Conservation (phyloP, 2,888 invertebrate genomes). For the Drosophila ustulata region DNA sequence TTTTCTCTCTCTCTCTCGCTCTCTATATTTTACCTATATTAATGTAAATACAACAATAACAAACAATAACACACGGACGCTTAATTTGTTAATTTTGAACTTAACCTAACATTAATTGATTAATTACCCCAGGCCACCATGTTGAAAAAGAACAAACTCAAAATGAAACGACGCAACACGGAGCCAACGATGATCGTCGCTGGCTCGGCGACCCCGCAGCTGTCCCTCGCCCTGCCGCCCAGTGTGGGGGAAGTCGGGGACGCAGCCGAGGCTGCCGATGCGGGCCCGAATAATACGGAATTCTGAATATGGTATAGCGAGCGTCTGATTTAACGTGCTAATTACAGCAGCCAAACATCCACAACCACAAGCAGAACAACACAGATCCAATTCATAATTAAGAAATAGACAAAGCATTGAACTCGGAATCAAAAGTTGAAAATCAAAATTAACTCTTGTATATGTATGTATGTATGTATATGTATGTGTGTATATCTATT, state of each 20-base stretch:
- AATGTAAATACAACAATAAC: slow-evolving; percentile 38
- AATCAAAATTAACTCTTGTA: slow-evolving; percentile 67
- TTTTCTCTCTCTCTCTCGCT: slow-evolving; percentile 14
- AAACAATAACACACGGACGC: slow-evolving; percentile 68
- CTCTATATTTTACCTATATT: slow-evolving; percentile 28
- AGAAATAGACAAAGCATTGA: slow-evolving; percentile 42
- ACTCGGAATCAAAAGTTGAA: slow-evolving; percentile 69
- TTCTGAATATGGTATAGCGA: slow-evolving; percentile 91
- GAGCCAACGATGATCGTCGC: slow-evolving; percentile 91
- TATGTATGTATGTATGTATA: slow-evolving; percentile 3
- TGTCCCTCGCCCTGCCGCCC: slow-evolving; percentile 85
- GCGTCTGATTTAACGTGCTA: slow-evolving; percentile 88
- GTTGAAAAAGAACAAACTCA: slow-evolving; percentile 98
- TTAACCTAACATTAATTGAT: slow-evolving; percentile 28
- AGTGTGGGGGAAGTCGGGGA: slow-evolving; percentile 78
- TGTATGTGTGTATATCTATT: slow-evolving; percentile 14
- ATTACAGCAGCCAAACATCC: slow-evolving; percentile 53
- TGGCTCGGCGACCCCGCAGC: slow-evolving; percentile 83
- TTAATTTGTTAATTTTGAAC: slow-evolving; percentile 59
- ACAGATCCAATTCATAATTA: slow-evolving; percentile 19
- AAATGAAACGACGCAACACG: slow-evolving; percentile 98
- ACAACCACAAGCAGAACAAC: slow-evolving; percentile 24
- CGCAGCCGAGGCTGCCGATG: slow-evolving; percentile 80
- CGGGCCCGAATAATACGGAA: slow-evolving; percentile 86
- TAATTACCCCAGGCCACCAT: slow-evolving; percentile 94